A percentile compares a stretch with the other conserved stretches of the same genome.
phyloP scores from a whole-genome alignment of 2,797 vertebrate genomes.

The Poecilia velifera region DNA sequence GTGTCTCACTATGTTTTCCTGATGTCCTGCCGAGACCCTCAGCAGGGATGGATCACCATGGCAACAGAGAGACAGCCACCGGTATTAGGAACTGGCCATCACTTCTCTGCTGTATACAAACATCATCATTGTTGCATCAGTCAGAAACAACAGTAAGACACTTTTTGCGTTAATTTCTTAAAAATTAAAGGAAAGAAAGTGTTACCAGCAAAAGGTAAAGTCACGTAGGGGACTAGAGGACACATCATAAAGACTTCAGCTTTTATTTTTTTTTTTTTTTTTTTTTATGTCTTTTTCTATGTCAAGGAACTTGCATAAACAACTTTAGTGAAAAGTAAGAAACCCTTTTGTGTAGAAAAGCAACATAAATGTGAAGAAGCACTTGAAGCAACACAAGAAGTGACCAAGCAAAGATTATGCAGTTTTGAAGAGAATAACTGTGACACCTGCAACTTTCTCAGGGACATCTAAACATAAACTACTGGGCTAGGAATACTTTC shows the following conservation, averaged over 20 bases:
- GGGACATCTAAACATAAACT: no score
- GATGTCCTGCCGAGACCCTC: slow-evolving; percentile 66
- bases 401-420: background rate
- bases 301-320: background rate
- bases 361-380: background rate
- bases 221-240: background rate
- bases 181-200: background rate
- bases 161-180: background rate
- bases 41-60: slow-evolving; percentile 61
- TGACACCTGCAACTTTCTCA: no score
- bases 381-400: background rate
- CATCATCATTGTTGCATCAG: slow-evolving; percentile 10
- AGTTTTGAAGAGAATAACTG: background rate
- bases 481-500: no score
- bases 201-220: background rate
- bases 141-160: slow-evolving; percentile 3
- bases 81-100: slow-evolving; percentile 18
- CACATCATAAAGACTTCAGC: background rate
- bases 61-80: slow-evolving; percentile 56
- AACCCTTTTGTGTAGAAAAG: background rate
- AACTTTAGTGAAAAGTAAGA: background rate
- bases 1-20: slow-evolving; percentile 68
- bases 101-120: slow-evolving; percentile 1
- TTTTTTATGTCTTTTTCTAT: background rate
- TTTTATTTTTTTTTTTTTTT: background rate